A percentile compares a stretch with the other conserved stretches of the same genome.
Conservation (phyloP, 2,113 vertebrate species). For the Platichthys stellatus region DNA sequence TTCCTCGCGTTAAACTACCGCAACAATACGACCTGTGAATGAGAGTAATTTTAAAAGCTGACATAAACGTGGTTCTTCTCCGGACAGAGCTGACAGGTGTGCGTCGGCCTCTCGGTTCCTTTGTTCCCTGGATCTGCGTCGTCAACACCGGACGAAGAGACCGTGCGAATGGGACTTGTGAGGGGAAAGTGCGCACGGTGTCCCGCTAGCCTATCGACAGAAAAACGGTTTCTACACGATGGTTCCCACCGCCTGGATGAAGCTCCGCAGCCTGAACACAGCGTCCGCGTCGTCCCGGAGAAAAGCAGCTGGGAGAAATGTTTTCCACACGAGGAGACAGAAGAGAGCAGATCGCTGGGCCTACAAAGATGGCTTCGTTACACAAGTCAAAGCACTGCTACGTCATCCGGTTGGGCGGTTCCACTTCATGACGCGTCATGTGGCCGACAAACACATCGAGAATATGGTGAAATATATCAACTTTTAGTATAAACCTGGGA, state of each 20-base stretch:
- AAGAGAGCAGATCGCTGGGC: constrained; percentile 25
- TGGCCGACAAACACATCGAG: background rate
- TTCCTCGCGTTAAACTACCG: background rate
- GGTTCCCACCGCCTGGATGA: background rate
- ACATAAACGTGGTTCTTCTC: background rate
- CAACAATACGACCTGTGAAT: background rate
- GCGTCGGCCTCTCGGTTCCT: constrained; percentile 54
- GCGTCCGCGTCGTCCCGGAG: background rate
- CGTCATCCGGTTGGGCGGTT: constrained; percentile 65
- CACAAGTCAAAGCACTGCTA: constrained; percentile 64
- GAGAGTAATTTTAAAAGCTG: background rate
- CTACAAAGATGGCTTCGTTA: constrained; percentile 69
- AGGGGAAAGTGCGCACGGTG: constrained; percentile 24
- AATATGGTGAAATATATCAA: background rate
- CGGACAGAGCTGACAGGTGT: background rate
- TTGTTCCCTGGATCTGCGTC: constrained; percentile 68
- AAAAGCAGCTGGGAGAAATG: background rate
- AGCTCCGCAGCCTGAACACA: background rate
- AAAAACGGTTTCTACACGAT: background rate
- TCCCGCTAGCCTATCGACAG: background rate
- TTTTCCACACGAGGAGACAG: constrained; percentile 54
- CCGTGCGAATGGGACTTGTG: constrained; percentile 33
- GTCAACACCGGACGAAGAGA: constrained; percentile 60
- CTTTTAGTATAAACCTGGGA: too few species aligned
- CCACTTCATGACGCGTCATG: background rate